Evolutionary conservation across 2,113 vertebrate genomes (phyloP), one percentile per base, ranked within the genome.

Genomic region (Sorex araneus): DNA sequence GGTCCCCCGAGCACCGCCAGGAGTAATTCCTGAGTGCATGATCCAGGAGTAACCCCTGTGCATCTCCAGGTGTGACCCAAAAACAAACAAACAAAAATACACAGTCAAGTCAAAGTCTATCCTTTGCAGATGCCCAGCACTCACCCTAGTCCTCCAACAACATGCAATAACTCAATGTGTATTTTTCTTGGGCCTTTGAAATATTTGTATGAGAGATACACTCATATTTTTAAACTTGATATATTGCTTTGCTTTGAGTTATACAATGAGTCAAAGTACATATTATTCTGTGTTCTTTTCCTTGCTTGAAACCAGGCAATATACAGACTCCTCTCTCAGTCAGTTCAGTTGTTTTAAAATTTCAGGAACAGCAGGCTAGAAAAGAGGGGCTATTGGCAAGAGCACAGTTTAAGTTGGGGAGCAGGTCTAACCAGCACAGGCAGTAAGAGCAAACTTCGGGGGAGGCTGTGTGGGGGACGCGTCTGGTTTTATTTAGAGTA

Each of bases 261-360:
- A 45, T 71, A 75, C 77, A 82, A 47, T 36, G 45, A 30, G 34
- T 80, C 82, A 43, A 0, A 32, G 75, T 28, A 16, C 12, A 2
- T n/a, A 50, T 30, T 88, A 63, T 93, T 77, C 25, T 50, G 0
- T 78, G 64, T 8, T 66, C 86, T 89, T 95, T 91, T n/a, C 23
- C 57, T 79, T 84, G 54, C n/a, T 69, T 54, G 67, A 89, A 71
- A 94, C 80, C 80, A n/a, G 84, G 69, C 47, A 50, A 30, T 32
- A 23, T 36, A 76, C 34, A 91, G 47, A 73, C 34, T 34, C 10
- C 36, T 40, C 21, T 73, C 6, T 40, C 34, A 36, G 34, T 40
- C 30, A 66, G 3, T 66, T 23, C 60, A 63, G 6, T 15, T 8
- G 47, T 50, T 50, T 60, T 6, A 60, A 60, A 60, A 60, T 60